phyloP scores from a whole-genome alignment of 2,797 vertebrate species.

The Notolepis coatsorum region DNA sequence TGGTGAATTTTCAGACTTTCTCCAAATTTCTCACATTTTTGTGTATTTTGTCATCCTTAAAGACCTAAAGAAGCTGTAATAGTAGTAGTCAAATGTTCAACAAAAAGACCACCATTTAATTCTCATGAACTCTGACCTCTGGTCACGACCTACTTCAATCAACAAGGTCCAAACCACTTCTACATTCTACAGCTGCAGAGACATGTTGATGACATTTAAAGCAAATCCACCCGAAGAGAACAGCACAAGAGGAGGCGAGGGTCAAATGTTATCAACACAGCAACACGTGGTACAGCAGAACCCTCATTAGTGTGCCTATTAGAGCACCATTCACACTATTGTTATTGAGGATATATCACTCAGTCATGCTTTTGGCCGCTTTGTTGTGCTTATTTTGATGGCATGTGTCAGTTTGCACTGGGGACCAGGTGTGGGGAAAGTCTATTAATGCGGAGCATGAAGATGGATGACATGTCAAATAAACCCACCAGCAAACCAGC shows the following conservation, averaged over 20 bases:
- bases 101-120: too few species aligned
- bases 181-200: constrained; percentile 32
- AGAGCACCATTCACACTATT: constrained; percentile 36
- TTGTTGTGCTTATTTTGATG: constrained; percentile 33
- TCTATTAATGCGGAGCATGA: constrained; percentile 54
- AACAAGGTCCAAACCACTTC: constrained; percentile 10
- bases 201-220: background rate
- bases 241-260: background rate
- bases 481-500: constrained; percentile 39
- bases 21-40: too few species aligned
- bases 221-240: background rate
- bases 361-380: constrained; percentile 6
- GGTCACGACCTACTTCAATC: background rate
- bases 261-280: constrained; percentile 41
- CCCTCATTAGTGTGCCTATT: constrained; percentile 53
- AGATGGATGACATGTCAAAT: constrained; percentile 70
- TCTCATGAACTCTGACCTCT: too few species aligned
- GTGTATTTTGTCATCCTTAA: too few species aligned
- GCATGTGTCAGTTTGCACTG: constrained; percentile 49
- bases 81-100: too few species aligned
- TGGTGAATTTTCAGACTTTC: too few species aligned
- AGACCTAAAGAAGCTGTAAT: too few species aligned
- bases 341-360: constrained; percentile 44
- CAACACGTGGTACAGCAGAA: constrained; percentile 20
- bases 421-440: constrained; percentile 56